Evolutionary conservation across 92 coral and sea anemone genomes (phyloP), one percentile per base, ranked within the genome.

Genomic region (Epizoanthus scotinus): DNA sequence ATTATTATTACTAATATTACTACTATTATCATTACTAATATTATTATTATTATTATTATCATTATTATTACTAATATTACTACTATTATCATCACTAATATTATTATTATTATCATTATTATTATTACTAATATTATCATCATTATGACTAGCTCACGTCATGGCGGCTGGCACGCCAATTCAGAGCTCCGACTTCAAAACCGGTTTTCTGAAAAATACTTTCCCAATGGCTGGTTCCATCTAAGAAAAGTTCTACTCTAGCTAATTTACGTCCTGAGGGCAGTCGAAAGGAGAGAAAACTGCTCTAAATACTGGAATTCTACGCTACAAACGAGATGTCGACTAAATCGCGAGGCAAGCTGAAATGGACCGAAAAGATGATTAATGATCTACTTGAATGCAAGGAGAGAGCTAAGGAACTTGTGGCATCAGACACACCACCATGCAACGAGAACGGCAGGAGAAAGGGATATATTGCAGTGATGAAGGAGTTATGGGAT

Each of bases 401-500:
- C 59, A 74, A 74, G 56, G 25, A 64, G 42, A 56, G 56, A 74
- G 81, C 81, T 56, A 31, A 50, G 81, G 81, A 74, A 63, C 56
- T 74, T 66, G 81, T 74, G 21, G 24, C 36, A 50, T 74, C 79
- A 26, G 79, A 73, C 54, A 73, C 49, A 50, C 61, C 63, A 20
- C 79, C 79, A 24, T 53, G 62, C 50, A 27, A 56, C 29, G 31
- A 55, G 63, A 56, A 56, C 67, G 67, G 81, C 22, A 74, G 81
- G 56, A 74, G 25, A 38, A 74, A 74, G 65, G 81, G 81, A n/a
- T 74, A 74, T 50, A 74, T 74, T 31, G 47, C 20, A 18, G 31
- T 74, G 18, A 74, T 74, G 81, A 54, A 56, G 29, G 67, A 74
- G 67, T 64, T 74, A 21, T 74, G 81, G 81, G 81, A 72, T n/a